Percentiles rank a stretch among this genome's conserved stretches.
phyloP scores from a whole-genome alignment of 1,140 invertebrate species.

The Drosophila orena region DNA sequence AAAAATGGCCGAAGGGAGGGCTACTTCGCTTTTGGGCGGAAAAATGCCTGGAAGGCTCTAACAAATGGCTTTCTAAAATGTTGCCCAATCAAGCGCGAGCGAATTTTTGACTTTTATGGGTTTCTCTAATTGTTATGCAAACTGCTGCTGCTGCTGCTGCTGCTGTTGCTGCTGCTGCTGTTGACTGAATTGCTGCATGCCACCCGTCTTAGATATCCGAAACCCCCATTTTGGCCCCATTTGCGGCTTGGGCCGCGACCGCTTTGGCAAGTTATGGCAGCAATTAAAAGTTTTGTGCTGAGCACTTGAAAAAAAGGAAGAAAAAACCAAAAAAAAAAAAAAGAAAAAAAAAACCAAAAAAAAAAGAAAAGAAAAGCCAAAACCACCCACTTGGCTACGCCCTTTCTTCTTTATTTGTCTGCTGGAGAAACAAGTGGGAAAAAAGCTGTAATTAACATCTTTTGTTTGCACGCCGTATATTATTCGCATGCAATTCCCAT shows the following conservation, averaged over 20 bases:
- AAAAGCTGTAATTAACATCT: conserved; percentile 39
- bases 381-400: conserved; percentile 9
- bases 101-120: conserved; percentile 66
- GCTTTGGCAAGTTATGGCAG: conserved; percentile 68
- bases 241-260: conserved; percentile 54
- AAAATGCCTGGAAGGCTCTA: conserved; percentile 1
- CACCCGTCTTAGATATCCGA: conserved; percentile 13
- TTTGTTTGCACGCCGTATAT: conserved; percentile 25
- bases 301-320: conserved; percentile 50
- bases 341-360: conserved; percentile 15
- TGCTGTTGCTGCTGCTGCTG: conserved; percentile 5
- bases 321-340: too few relatives aligned
- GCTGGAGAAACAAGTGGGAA: conserved; percentile 1
- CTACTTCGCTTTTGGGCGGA: neutral
- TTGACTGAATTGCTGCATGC: neutral
- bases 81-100: conserved; percentile 58
- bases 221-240: conserved; percentile 34
- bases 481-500: conserved; percentile 23
- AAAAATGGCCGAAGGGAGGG: neutral
- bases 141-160: conserved; percentile 46
- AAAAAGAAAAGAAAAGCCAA: conserved; percentile 12
- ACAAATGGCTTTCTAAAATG: conserved; percentile 47
- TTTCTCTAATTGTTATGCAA: conserved; percentile 72
- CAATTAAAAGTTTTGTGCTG: conserved; percentile 71
- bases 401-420: conserved; percentile 17